Conservation (phyloP, 1,140 invertebrate species). For the Pseudomyrmex concolor region DNA sequence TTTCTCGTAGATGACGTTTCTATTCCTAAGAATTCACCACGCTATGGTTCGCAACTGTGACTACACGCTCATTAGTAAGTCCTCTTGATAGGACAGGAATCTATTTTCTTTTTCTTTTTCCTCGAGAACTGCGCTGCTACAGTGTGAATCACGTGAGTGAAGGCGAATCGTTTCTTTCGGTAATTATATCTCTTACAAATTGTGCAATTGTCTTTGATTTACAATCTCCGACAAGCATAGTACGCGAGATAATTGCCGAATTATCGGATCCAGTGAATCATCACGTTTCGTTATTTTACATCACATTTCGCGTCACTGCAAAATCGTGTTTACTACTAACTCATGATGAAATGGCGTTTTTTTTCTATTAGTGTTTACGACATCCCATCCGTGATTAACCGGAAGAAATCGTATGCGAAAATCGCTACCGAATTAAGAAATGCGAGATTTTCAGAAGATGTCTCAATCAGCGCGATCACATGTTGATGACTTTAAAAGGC, state of each 20-base stretch:
- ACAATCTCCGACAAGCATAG: neutral
- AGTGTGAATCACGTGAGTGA: conserved; percentile 12
- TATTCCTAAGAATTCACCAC: conserved; percentile 48
- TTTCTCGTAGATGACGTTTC: conserved; percentile 65
- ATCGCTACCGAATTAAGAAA: conserved; percentile 34
- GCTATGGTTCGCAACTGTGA: conserved; percentile 18
- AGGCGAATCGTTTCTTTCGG: conserved; percentile 16
- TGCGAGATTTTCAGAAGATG: neutral
- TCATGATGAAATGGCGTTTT: conserved; percentile 32
- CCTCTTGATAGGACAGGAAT: conserved; percentile 12
- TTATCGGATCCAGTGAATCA: conserved; percentile 24
- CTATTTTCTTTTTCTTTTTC: conserved; percentile 43
- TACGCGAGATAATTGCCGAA: conserved; percentile 6
- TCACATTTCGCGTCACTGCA: conserved; percentile 26
- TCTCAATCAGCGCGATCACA: neutral
- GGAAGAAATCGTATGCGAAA: conserved; percentile 11
- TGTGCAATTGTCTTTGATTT: neutral
- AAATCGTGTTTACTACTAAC: conserved; percentile 35
- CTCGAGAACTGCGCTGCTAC: neutral
- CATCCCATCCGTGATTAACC: conserved; percentile 9
- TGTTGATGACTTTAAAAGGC: neutral
- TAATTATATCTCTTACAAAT: neutral
- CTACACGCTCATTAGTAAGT: conserved; percentile 53
- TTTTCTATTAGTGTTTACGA: conserved; percentile 30
- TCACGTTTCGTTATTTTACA: conserved; percentile 13